Evolutionary conservation across 2,888 invertebrate species (phyloP).

Genomic region (Himalopsyche tibetana): DNA sequence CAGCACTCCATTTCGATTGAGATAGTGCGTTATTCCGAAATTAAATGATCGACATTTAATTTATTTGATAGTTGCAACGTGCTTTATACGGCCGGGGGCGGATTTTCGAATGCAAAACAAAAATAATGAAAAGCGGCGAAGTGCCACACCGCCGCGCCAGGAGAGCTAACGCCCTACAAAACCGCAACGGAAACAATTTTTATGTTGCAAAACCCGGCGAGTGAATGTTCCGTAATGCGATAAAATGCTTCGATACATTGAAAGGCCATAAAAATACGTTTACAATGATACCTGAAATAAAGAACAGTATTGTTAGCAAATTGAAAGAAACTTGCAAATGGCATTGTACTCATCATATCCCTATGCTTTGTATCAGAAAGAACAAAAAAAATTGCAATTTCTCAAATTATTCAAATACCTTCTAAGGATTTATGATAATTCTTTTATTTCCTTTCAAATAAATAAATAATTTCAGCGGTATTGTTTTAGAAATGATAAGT

Average conservation of each 20-base stretch:
- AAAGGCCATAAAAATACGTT: neutral
- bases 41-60: neutral
- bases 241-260: conserved; percentile 1
- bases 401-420: too few species aligned
- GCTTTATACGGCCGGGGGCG: neutral
- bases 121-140: conserved; percentile 20
- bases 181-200: neutral
- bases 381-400: too few species aligned
- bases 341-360: too few species aligned
- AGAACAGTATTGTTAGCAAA: too few species aligned
- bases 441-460: too few species aligned
- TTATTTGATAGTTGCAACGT: conserved; percentile 22
- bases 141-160: neutral
- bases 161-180: neutral
- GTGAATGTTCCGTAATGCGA: conserved; percentile 9
- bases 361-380: too few species aligned
- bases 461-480: too few species aligned
- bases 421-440: too few species aligned
- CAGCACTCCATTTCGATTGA: too few species aligned
- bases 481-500: too few species aligned
- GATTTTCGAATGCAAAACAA: conserved; percentile 12
- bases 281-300: too few species aligned
- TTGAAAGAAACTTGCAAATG: too few species aligned
- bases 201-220: neutral
- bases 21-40: neutral